Percentiles rank a stretch among this genome's conserved stretches.
phyloP scores from a whole-genome alignment of 1,140 invertebrate species.

The Zaprionus nigranus region DNA sequence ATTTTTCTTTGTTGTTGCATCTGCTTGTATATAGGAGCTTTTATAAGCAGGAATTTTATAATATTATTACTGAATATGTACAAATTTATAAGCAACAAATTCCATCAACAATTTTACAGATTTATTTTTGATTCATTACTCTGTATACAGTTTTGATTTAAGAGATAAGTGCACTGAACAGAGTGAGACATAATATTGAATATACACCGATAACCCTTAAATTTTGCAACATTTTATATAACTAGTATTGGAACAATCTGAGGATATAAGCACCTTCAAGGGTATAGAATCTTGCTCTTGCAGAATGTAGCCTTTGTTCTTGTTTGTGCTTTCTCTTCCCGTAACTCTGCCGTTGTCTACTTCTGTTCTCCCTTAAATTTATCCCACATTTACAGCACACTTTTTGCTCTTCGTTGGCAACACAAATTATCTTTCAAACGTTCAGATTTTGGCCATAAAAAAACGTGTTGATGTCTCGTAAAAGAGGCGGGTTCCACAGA shows the following conservation, averaged over 20 bases:
- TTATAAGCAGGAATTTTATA: too few relatives aligned
- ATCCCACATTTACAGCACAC: not conserved
- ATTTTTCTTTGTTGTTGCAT: not conserved
- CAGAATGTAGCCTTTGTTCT: too few relatives aligned
- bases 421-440: constrained; percentile 17
- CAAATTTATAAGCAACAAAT: too few relatives aligned
- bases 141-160: too few relatives aligned
- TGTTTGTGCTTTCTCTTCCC: not conserved
- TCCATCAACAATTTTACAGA: not conserved
- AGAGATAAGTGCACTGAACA: too few relatives aligned
- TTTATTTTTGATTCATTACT: not conserved
- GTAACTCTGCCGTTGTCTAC: too few relatives aligned
- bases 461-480: constrained; percentile 56
- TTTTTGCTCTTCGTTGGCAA: constrained; percentile 6
- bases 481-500: constrained; percentile 26
- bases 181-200: too few relatives aligned
- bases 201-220: too few relatives aligned
- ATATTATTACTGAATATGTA: not conserved
- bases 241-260: too few relatives aligned
- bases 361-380: not conserved
- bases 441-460: constrained; percentile 41
- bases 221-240: too few relatives aligned
- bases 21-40: not conserved
- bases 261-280: too few relatives aligned
- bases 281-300: too few relatives aligned